Evolutionary conservation across 2,888 invertebrate genomes (phyloP), one percentile per base, ranked within the genome.

Genomic region (Cancer borealis): DNA sequence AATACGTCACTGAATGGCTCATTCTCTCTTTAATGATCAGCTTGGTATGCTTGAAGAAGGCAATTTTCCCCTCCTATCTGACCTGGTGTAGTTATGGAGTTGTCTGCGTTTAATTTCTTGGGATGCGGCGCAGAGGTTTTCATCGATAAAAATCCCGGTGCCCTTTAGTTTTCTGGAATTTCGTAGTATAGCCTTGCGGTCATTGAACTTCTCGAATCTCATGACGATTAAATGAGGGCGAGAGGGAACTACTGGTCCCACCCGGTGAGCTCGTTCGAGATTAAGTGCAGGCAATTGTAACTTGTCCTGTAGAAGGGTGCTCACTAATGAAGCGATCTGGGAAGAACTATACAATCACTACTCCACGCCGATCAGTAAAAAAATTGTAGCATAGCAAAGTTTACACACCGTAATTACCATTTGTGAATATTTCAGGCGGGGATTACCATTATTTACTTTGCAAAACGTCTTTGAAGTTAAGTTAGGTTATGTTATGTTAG

Each of bases 111-210:
- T 91, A n/a, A 91, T n/a, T n/a, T 39, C 45, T 12, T 91, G 91
- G 12, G 91, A 91, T 46, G 45, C 91, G 8, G 60, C 10, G 30
- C 91, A 66, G 3, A 91, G 91, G 66, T 91, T 66, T 66, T 91
- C 91, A 66, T 91, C 66, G 5, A 3, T 91, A 6, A 8, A 91
- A 6, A 91, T 91, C 14, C 46, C 17, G 3, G 91, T 73, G 30
- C 66, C 91, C 30, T 91, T 66, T 17, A 91, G 17, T 46, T 60
- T 91, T 12, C 46, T 73, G 21, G 45, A 17, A 39, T 91, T 73
- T 14, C 45, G 10, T 30, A 91, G 10, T 1, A 91, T 1, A 39
- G 60, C 91, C 46, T 91, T 66, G 12, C 91, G 17, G n/a, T 91
- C 91, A 8, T 30, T 12, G 66, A 66, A 91, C 30, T 66, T 60